phyloP scores from a whole-genome alignment of 2,113 vertebrate species.

The Anhinga rufa region DNA sequence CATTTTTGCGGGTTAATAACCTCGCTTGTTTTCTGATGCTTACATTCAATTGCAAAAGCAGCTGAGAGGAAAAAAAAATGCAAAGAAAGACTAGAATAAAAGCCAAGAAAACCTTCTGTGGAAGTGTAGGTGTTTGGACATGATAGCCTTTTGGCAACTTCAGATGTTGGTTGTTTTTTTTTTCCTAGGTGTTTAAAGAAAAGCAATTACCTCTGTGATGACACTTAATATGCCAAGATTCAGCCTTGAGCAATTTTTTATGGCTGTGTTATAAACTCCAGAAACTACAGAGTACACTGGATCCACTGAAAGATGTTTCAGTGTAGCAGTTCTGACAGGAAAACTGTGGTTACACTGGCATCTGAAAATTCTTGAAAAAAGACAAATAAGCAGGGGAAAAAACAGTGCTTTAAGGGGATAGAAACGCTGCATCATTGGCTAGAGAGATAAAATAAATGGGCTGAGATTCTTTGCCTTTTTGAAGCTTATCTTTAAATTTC shows the following conservation, averaged over 20 bases:
- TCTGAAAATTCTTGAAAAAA: conserved; percentile 19
- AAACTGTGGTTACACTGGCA: background rate
- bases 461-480: conserved; percentile 27
- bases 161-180: background rate
- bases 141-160: conserved; percentile 62
- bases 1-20: conserved; percentile 62
- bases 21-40: conserved; percentile 3
- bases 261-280: conserved; percentile 65
- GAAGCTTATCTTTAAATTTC: conserved; percentile 26
- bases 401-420: background rate
- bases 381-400: conserved; percentile 27
- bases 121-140: conserved; percentile 58
- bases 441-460: background rate
- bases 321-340: conserved; percentile 45
- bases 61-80: background rate
- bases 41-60: conserved; percentile 41
- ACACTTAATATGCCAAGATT: conserved; percentile 69
- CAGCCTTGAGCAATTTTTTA: conserved; percentile 74
- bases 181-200: conserved; percentile 65
- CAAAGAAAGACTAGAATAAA: conserved; percentile 8
- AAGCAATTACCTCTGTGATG: conserved; percentile 75
- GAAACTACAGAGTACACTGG: conserved; percentile 45
- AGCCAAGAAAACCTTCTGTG: conserved; percentile 12
- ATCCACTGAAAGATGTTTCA: conserved; percentile 48
- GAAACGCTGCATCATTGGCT: background rate